A percentile compares a stretch with the other conserved stretches of the same genome.
Evolutionary conservation across 2,797 vertebrate species (phyloP).

Genomic region (Pitangus sulphuratus): DNA sequence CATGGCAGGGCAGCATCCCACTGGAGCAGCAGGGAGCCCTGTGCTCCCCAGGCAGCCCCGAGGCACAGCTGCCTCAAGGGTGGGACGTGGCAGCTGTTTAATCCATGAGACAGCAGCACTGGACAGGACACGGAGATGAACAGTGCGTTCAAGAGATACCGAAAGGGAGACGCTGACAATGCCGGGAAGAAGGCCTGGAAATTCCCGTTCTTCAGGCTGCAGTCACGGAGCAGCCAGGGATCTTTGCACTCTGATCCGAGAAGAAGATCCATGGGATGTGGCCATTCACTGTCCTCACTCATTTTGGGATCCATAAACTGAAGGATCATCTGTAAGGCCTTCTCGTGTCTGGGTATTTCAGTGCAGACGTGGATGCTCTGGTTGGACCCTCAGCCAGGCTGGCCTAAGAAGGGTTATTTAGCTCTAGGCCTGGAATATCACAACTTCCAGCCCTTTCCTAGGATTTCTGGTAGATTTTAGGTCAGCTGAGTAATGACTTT

Average conservation of each 20-base stretch:
- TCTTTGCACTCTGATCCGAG: background rate
- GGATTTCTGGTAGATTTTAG: background rate
- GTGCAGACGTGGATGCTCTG: background rate
- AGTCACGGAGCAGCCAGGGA: background rate
- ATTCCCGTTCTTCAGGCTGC: background rate
- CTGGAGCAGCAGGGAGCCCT: background rate
- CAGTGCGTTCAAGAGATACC: background rate
- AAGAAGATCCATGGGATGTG: background rate
- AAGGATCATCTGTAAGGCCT: background rate
- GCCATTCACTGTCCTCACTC: background rate
- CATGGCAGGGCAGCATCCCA: background rate
- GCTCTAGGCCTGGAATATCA: background rate
- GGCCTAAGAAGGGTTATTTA: background rate
- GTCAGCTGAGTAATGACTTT: background rate
- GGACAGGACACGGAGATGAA: background rate
- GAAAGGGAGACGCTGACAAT: background rate
- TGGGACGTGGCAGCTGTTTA: slow-evolving; percentile 55
- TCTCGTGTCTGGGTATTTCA: background rate
- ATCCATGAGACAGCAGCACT: slow-evolving; percentile 5
- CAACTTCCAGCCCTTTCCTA: background rate
- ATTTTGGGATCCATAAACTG: background rate
- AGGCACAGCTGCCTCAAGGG: slow-evolving; percentile 27
- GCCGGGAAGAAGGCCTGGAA: background rate
- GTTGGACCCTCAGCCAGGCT: accelerated
- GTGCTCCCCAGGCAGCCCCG: background rate